phyloP scores from a whole-genome alignment of 1,140 invertebrate genomes.

The Leptinotarsa lineolata region DNA sequence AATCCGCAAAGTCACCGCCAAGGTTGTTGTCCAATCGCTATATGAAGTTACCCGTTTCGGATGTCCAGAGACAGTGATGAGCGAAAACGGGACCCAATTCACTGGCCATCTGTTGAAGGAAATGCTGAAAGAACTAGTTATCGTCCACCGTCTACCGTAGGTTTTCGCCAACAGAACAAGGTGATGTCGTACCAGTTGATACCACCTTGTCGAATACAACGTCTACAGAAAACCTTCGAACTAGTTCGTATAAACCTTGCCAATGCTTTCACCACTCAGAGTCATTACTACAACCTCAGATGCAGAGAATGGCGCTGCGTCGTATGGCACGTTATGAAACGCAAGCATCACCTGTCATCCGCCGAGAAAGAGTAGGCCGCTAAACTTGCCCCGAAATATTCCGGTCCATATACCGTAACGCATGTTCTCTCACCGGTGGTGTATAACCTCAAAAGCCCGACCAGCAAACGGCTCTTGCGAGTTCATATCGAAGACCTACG shows the following conservation, averaged over 20 bases:
- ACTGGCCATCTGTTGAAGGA: slow-evolving; percentile 10
- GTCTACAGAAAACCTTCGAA: slow-evolving; percentile 19
- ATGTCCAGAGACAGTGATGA: slow-evolving; percentile 46
- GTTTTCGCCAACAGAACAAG: neutral
- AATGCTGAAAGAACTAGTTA: slow-evolving; percentile 17
- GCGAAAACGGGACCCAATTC: slow-evolving; percentile 57
- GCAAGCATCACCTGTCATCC: slow-evolving; percentile 30
- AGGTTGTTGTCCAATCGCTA: slow-evolving; percentile 28
- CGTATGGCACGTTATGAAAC: slow-evolving; percentile 33
- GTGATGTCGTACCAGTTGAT: neutral
- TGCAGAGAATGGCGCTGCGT: slow-evolving; percentile 29
- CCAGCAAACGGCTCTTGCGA: neutral
- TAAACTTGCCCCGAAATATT: slow-evolving; percentile 37
- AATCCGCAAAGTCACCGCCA: slow-evolving; percentile 39
- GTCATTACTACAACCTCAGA: slow-evolving; percentile 31
- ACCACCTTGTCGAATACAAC: neutral
- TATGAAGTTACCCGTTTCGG: slow-evolving; percentile 48
- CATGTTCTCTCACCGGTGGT: slow-evolving; percentile 23
- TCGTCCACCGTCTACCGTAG: slow-evolving; percentile 31
- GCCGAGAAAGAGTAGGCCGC: slow-evolving; percentile 25
- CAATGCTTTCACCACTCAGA: slow-evolving; percentile 14
- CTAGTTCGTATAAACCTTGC: slow-evolving; percentile 15
- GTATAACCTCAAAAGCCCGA: slow-evolving; percentile 18
- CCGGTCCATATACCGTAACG: slow-evolving; percentile 32
- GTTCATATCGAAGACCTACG: slow-evolving; percentile 7